A percentile compares a stretch with the other conserved stretches of the same genome.
Evolutionary conservation across 2,888 invertebrate species (phyloP).

Genomic region (Alviniconcha strummeri): DNA sequence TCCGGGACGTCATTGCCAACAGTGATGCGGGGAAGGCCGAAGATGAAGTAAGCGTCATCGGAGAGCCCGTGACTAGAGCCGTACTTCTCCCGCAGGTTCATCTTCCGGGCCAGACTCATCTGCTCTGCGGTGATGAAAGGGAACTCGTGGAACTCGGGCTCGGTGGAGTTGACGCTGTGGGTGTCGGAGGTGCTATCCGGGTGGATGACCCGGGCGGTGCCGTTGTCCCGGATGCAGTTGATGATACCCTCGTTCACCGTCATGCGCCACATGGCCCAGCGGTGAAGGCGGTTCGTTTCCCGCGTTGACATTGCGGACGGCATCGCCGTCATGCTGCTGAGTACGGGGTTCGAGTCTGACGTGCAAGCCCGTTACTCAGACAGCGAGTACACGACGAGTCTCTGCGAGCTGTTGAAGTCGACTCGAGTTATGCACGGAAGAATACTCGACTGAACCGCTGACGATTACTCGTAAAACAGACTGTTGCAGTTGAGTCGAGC

Average conservation of each 20-base stretch:
- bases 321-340: neutral
- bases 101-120: constrained; percentile 12
- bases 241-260: constrained; percentile 34
- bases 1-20: constrained; percentile 23
- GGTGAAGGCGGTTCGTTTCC: constrained; percentile 31
- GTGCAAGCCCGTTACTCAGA: too few relatives aligned
- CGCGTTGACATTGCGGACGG: neutral
- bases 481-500: too few relatives aligned
- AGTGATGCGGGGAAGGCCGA: constrained; percentile 30
- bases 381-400: too few relatives aligned
- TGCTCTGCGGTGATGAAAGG: constrained; percentile 21
- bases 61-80: constrained; percentile 27
- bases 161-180: neutral
- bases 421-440: too few relatives aligned
- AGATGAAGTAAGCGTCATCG: constrained; percentile 35
- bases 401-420: too few relatives aligned
- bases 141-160: constrained; percentile 10
- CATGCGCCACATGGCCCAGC: constrained; percentile 35
- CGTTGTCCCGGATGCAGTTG: constrained; percentile 10
- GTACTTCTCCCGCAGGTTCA: constrained; percentile 30
- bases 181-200: constrained; percentile 22
- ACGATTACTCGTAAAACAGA: too few relatives aligned
- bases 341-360: too few relatives aligned
- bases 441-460: too few relatives aligned
- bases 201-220: constrained; percentile 12